Conservation (phyloP, 1,140 invertebrate species). For the Gonatopus flavifemur region DNA sequence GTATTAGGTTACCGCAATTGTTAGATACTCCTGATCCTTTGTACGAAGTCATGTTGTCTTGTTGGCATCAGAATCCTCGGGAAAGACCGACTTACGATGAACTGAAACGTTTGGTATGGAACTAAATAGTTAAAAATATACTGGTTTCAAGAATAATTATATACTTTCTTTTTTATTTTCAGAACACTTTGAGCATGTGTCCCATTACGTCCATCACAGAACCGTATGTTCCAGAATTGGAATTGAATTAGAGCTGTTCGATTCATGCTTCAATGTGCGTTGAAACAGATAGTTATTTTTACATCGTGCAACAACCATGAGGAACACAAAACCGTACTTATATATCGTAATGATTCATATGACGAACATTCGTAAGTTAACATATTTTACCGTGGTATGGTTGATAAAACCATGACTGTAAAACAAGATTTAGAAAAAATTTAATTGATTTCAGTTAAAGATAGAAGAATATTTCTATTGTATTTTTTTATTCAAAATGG, state of each 20-base stretch:
- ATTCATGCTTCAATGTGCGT: too few species aligned
- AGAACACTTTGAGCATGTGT: conserved; percentile 48
- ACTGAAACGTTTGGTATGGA: conserved; percentile 55
- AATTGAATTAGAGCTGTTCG: conserved; percentile 51
- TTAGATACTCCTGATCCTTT: conserved; percentile 73
- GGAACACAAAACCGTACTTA: too few species aligned
- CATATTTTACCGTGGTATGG: too few species aligned
- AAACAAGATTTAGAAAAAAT: too few species aligned
- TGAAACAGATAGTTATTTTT: too few species aligned
- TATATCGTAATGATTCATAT: too few species aligned
- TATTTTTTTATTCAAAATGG: too few species aligned
- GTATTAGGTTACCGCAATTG: conserved; percentile 71
- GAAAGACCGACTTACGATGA: conserved; percentile 73
- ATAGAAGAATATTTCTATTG: too few species aligned
- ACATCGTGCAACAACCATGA: too few species aligned
- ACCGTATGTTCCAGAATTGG: conserved; percentile 48
- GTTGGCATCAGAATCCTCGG: conserved; percentile 81
- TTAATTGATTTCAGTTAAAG: too few species aligned
- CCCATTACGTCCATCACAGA: conserved; percentile 48
- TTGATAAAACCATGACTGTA: too few species aligned
- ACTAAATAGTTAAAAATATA: conserved; percentile 7
- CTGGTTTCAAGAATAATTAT: conserved; percentile 1
- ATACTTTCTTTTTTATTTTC: conserved; percentile 18
- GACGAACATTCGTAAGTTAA: too few species aligned
- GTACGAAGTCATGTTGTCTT: conserved; percentile 80